Evolutionary conservation across 2,888 invertebrate genomes (phyloP).

Genomic region (Heliconius ismenius): DNA sequence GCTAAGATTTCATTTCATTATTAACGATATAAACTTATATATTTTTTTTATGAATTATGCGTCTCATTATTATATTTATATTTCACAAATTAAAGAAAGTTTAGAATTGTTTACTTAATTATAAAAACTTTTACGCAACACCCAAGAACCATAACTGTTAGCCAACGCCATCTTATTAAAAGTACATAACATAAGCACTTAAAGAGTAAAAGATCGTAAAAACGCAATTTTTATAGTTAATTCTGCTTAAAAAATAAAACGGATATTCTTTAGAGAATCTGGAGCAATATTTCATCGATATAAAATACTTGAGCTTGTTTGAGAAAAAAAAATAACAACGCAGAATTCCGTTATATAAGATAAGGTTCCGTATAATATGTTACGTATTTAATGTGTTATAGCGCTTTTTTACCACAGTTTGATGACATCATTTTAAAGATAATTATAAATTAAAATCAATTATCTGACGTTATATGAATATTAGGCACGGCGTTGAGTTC

Average conservation of each 20-base stretch:
- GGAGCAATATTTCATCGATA: constrained; percentile 11
- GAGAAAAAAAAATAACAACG: background rate
- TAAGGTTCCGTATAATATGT: constrained; percentile 16
- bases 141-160: constrained; percentile 16
- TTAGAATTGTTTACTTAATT: background rate
- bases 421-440: background rate
- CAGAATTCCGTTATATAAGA: background rate
- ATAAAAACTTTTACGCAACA: constrained; percentile 4
- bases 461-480: background rate
- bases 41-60: background rate
- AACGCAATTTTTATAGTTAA: constrained; percentile 27
- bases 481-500: background rate
- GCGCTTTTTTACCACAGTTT: background rate
- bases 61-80: background rate
- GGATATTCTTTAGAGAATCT: constrained; percentile 23
- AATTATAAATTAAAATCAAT: background rate
- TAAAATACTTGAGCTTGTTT: constrained; percentile 4
- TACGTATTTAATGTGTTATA: constrained; percentile 5
- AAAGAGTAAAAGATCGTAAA: constrained; percentile 33
- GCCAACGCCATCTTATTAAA: constrained; percentile 27
- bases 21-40: background rate
- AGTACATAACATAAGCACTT: constrained; percentile 13
- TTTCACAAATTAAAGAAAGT: constrained; percentile 8
- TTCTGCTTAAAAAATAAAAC: constrained; percentile 25
- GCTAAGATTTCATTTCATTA: background rate